phyloP scores from a whole-genome alignment of 2,797 vertebrate genomes.

The Etheostoma nigrum region DNA sequence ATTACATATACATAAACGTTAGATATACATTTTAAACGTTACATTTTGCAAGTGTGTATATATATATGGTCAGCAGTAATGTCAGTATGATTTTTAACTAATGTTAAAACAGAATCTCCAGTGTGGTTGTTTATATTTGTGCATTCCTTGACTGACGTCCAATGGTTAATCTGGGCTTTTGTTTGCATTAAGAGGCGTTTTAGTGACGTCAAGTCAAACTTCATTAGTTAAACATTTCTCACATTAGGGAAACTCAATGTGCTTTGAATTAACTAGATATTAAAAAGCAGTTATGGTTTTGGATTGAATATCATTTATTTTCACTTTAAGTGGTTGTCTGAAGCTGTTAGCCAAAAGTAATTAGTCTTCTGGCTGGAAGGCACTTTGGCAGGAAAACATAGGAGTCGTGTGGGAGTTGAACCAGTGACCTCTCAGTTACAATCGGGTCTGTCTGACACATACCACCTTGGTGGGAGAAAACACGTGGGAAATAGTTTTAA shows the following conservation, averaged over 20 bases:
- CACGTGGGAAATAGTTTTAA: constrained; percentile 55
- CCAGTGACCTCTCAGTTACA: constrained; percentile 42
- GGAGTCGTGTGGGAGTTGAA: constrained; percentile 37
- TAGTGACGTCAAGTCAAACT: constrained; percentile 24
- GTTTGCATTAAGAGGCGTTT: constrained; percentile 17
- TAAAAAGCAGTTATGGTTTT: constrained; percentile 12
- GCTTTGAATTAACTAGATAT: constrained; percentile 21
- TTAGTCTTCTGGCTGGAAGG: constrained; percentile 30
- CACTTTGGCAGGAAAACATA: constrained; percentile 33
- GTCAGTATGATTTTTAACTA: too few species aligned
- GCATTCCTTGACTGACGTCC: too few species aligned
- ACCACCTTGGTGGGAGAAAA: constrained; percentile 19
- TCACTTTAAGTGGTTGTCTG: constrained; percentile 19
- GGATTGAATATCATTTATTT: constrained; percentile 10
- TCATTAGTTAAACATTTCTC: constrained; percentile 11
- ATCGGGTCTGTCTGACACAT: constrained; percentile 42
- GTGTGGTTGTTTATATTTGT: too few species aligned
- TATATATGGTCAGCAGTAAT: too few species aligned
- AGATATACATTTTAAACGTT: too few species aligned
- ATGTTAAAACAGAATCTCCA: too few species aligned
- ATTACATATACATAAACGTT: too few species aligned
- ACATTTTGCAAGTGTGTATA: too few species aligned
- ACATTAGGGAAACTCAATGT: constrained; percentile 1
- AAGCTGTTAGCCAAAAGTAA: constrained; percentile 20
- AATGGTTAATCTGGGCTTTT: not conserved